Evolutionary conservation across 2,113 vertebrate species (phyloP).

Genomic region (Actenoides hombroni): DNA sequence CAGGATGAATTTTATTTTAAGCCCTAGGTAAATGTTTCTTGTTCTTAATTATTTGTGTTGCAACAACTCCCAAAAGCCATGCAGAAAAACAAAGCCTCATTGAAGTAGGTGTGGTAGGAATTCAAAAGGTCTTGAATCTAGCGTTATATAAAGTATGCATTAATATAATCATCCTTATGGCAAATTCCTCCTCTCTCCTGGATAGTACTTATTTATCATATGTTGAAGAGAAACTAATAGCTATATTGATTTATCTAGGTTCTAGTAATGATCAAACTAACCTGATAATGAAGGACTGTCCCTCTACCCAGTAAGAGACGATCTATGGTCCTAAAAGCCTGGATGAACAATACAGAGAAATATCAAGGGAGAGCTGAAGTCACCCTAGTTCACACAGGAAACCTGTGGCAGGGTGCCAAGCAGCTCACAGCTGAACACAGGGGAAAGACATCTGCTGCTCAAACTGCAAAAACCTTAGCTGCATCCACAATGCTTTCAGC

Average conservation of each 20-base stretch:
- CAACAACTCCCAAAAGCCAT: not conserved
- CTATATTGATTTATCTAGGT: not conserved
- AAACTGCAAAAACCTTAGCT: not conserved
- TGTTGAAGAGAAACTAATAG: not conserved
- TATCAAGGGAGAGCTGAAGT: not conserved
- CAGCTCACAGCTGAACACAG: not conserved
- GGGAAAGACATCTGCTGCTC: not conserved
- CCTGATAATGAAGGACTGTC: not conserved
- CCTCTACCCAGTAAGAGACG: not conserved
- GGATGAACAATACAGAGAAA: not conserved
- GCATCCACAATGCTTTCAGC: not conserved
- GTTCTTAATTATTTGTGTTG: not conserved
- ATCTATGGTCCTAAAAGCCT: not conserved
- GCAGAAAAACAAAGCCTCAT: not conserved
- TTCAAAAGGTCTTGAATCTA: not conserved
- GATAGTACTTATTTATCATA: not conserved
- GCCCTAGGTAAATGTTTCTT: not conserved
- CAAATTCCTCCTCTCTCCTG: not conserved
- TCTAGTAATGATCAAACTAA: not conserved
- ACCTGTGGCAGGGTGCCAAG: not conserved
- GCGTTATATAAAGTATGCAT: not conserved
- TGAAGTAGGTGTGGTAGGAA: not conserved
- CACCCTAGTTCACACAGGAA: not conserved
- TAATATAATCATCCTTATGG: not conserved
- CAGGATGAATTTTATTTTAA: not conserved